These are phyloP conservation scores for Orientallactaga sibirica DNA, from an alignment of 2,797 vertebrate species.

Conservation along the genomic window DNA sequence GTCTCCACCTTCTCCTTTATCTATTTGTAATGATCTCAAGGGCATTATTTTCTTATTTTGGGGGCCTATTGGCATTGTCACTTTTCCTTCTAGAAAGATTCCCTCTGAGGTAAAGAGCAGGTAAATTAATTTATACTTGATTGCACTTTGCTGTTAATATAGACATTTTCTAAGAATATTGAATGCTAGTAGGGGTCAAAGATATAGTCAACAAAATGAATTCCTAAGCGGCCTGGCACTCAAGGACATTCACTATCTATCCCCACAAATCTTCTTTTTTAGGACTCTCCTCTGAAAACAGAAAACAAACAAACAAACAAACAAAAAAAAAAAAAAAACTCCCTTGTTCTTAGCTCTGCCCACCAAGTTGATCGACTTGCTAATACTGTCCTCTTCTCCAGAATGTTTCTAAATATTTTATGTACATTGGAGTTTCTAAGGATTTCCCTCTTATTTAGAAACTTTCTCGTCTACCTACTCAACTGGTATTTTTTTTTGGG, in stretches of 20 bases:
- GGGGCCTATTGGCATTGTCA: neutral
- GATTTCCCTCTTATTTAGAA: conserved; percentile 24
- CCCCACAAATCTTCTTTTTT: neutral
- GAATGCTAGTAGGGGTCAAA: neutral
- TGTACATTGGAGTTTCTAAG: neutral
- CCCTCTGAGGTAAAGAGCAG: conserved; percentile 44
- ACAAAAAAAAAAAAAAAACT: no score
- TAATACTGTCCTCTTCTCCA: neutral
- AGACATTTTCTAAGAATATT: neutral
- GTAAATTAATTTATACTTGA: neutral
- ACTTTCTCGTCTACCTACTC: neutral
- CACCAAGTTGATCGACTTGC: neutral
- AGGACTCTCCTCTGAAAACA: neutral
- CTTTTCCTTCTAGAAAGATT: conserved; percentile 1
- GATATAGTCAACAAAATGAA: conserved; percentile 43
- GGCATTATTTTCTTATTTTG: conserved; percentile 37
- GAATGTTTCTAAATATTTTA: neutral
- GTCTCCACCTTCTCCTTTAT: neutral
- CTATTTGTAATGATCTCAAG: neutral
- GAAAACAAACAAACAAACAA: no score
- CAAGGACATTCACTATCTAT: neutral
- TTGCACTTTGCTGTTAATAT: conserved; percentile 13
- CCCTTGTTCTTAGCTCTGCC: neutral
- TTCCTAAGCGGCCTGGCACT: neutral
- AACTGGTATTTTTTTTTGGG: neutral